Evolutionary conservation across 2,113 vertebrate species (phyloP).

Genomic region (Martes martes): DNA sequence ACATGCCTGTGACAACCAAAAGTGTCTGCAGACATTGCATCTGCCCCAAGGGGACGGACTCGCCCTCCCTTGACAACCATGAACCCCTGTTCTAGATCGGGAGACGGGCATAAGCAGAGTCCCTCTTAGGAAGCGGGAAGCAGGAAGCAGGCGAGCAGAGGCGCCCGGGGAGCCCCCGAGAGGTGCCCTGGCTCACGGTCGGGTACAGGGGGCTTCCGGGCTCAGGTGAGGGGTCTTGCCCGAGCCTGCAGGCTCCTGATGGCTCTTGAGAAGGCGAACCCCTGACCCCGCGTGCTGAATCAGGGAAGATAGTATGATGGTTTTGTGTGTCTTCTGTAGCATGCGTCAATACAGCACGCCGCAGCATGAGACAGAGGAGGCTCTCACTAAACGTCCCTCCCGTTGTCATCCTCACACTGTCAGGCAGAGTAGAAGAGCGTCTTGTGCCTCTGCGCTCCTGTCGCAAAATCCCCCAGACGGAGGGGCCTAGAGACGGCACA

Average conservation of each 20-base stretch:
- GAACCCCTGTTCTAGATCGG: neutral
- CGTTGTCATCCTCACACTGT: accelerated
- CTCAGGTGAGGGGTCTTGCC: no score
- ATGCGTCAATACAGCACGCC: accelerated
- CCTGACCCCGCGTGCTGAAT: accelerated
- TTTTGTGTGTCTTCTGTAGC: no score
- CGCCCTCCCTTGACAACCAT: accelerated
- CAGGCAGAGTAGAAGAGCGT: accelerated
- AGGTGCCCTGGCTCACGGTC: accelerated
- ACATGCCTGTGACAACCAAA: neutral
- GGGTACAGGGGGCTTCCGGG: accelerated
- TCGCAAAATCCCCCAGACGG: accelerated
- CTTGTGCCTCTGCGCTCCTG: neutral
- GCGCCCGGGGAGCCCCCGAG: neutral
- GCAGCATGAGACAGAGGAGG: accelerated
- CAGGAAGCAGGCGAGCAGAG: neutral
- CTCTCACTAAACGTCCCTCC: accelerated
- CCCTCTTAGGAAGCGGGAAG: no score
- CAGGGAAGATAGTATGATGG: accelerated
- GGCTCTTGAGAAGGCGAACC: neutral
- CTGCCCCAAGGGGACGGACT: neutral
- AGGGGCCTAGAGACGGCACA: accelerated
- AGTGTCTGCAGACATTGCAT: neutral
- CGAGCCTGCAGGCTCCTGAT: neutral
- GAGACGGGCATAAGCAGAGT: no score